Conservation (phyloP, 92 coral and sea anemone species). For the Desmophyllum pertusum region DNA sequence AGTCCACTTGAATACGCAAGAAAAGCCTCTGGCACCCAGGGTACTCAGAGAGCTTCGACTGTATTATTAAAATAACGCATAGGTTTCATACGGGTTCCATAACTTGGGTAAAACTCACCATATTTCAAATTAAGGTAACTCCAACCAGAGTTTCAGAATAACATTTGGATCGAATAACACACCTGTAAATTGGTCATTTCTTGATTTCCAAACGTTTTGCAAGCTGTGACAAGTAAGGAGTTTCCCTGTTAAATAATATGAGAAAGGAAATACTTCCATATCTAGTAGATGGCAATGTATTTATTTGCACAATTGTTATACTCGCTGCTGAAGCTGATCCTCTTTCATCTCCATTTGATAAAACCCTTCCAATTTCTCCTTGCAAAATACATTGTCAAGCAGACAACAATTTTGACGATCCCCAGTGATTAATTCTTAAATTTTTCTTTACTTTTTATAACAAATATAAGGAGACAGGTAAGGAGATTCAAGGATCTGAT, state of each 20-base stretch:
- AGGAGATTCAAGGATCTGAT: neutral
- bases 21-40: no score
- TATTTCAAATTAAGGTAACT: neutral
- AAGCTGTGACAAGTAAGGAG: conserved; percentile 59
- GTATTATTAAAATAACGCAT: no score
- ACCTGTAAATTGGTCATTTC: conserved; percentile 51
- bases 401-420: neutral
- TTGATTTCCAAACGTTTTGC: conserved; percentile 56
- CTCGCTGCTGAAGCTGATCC: neutral
- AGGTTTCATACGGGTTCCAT: no score
- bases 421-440: no score
- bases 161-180: neutral
- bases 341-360: neutral
- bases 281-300: no score
- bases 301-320: no score
- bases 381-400: neutral
- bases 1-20: no score
- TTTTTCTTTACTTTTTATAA: no score
- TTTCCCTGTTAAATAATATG: conserved; percentile 42
- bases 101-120: no score
- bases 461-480: neutral
- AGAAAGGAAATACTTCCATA: neutral
- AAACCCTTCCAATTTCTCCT: neutral
- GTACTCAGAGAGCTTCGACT: no score
- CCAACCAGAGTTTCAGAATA: neutral